Evolutionary conservation across 2,888 invertebrate species (phyloP).

Genomic region (Dendrolimus houi): DNA sequence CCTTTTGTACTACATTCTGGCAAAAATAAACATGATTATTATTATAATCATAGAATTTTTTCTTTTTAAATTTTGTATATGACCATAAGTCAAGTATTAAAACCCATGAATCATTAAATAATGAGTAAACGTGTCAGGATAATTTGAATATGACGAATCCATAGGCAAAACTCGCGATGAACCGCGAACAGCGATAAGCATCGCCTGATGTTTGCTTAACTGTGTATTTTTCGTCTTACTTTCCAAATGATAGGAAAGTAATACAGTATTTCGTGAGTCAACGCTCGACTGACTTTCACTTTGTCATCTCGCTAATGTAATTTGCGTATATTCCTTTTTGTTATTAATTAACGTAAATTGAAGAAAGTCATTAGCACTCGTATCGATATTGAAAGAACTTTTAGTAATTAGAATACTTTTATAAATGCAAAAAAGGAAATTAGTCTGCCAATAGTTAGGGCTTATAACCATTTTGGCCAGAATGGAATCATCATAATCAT

Average conservation of each 20-base stretch:
- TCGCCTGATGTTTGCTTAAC: conserved; percentile 31
- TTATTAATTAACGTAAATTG: not conserved
- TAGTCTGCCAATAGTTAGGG: too few species aligned
- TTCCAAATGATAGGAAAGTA: conserved; percentile 29
- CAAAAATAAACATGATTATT: too few species aligned
- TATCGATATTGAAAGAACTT: too few species aligned
- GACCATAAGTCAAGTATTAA: not conserved
- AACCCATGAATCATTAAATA: not conserved
- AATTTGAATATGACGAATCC: not conserved
- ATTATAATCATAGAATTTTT: too few species aligned
- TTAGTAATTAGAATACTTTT: too few species aligned
- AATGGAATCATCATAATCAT: too few species aligned
- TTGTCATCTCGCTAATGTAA: not conserved
- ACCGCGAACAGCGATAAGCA: conserved; percentile 21
- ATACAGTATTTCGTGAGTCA: not conserved
- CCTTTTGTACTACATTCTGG: too few species aligned
- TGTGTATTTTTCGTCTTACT: conserved; percentile 32
- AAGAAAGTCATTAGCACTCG: not conserved
- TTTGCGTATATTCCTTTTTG: not conserved
- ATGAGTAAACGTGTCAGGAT: not conserved
- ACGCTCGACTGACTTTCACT: not conserved
- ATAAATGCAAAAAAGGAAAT: too few species aligned
- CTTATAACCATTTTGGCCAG: too few species aligned
- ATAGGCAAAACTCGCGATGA: not conserved
- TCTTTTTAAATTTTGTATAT: too few species aligned